Evolutionary conservation across 2,888 invertebrate species (phyloP), one percentile per base, ranked within the genome.

Genomic region (Gisinianus flammeolus): DNA sequence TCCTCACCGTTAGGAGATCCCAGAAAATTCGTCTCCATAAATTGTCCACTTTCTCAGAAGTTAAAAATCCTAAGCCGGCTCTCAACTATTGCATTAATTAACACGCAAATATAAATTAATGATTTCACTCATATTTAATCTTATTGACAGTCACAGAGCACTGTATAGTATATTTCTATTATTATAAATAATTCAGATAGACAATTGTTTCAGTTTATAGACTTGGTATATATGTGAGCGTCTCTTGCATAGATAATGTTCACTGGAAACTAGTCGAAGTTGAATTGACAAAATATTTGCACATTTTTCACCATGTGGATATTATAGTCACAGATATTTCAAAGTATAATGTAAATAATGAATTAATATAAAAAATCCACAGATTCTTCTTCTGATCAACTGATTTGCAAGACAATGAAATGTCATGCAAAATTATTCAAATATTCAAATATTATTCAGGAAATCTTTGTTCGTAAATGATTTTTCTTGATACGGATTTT

Each of bases 11-110:
- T 79, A 44, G 77, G 67, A 67, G 78, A 71, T 35, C 78, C 78
- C 31, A 77, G 44, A 70, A 80, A 77, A 74, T 80, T 80, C 76
- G 79, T 77, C 77, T 80, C 80, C 80, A 80, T 80, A 80, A 68
- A 80, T 22, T 77, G 22, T 33, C 35, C 22, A 64, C 62, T 64
- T 67, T 4, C 67, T 58, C 73, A 44, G 28, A 19, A 19, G 62
- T 5, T 70, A 19, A 26, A 26, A 31, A 2, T 67, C 33, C 67
- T 33, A 67, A 33, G 67, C 31, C 67, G 33, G 33, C 67, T 67
- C 35, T 67, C 35, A 67, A 33, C 33, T n/a, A 10, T 33, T 58
- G 12, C 26, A 58, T 22, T 10, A 58, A 58, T 22, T 58, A 26
- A 19, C 22, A 58, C 58, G 22, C 58, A 58, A 10, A n/a, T n/a